Evolutionary conservation across 2,113 vertebrate species (phyloP).

Genomic region (Bujurquina vittata): DNA sequence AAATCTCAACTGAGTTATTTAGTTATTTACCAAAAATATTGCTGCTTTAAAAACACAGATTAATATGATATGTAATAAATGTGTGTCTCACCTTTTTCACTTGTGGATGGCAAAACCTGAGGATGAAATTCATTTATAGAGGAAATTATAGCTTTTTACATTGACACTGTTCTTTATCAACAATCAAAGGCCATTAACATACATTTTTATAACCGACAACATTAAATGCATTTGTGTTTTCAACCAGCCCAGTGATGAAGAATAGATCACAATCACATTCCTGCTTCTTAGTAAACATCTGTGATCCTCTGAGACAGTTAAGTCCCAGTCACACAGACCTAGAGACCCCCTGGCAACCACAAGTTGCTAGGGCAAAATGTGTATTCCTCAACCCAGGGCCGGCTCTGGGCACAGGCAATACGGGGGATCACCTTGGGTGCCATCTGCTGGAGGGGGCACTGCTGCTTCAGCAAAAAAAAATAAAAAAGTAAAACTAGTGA

Average conservation of each 20-base stretch:
- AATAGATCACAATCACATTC: not conserved
- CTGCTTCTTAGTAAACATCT: not conserved
- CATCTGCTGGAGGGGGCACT: too few species aligned
- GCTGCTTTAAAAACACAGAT: not conserved
- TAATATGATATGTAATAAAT: not conserved
- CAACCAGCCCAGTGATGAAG: not conserved
- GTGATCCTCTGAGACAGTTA: not conserved
- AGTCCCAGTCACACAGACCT: not conserved
- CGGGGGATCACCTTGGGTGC: too few species aligned
- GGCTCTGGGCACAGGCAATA: too few species aligned
- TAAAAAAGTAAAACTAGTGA: too few species aligned
- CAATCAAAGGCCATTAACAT: too few species aligned
- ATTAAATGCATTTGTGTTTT: not conserved
- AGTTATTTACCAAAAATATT: not conserved
- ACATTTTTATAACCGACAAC: too few species aligned
- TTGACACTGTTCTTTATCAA: too few species aligned
- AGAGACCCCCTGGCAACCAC: not conserved
- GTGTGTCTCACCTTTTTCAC: not conserved
- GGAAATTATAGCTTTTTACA: not conserved
- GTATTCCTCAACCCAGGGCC: too few species aligned
- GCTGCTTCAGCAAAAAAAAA: too few species aligned
- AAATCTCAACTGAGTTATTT: not conserved
- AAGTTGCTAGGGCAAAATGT: not conserved
- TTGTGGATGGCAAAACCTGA: not conserved
- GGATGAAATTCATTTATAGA: not conserved